These are phyloP conservation scores for Seira sanloemensis DNA, from an alignment of 2,888 invertebrate genomes.

Conservation along the genomic window DNA sequence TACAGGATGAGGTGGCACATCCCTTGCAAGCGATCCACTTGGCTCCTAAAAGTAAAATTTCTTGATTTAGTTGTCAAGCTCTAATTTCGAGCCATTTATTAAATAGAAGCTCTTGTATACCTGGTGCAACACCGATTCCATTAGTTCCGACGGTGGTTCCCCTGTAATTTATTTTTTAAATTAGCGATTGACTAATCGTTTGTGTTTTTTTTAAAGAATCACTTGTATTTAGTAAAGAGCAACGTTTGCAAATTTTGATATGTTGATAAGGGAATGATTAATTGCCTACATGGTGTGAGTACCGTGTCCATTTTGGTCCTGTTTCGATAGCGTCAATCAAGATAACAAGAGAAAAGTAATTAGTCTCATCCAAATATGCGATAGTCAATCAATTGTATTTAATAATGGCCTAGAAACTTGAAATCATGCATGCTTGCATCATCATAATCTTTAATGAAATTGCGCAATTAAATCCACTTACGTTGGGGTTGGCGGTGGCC, in stretches of 20 bases:
- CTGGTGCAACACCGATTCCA: background rate
- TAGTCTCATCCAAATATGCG: too few relatives aligned
- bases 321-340: too few relatives aligned
- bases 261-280: background rate
- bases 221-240: background rate
- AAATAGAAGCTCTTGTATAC: background rate
- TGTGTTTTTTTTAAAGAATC: background rate
- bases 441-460: too few relatives aligned
- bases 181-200: background rate
- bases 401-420: too few relatives aligned
- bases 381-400: too few relatives aligned
- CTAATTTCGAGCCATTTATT: background rate
- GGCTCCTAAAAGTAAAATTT: background rate
- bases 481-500: background rate
- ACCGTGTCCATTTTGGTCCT: slow-evolving; percentile 17
- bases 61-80: background rate
- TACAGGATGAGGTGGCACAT: slow-evolving; percentile 39
- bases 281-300: slow-evolving; percentile 26
- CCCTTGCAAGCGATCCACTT: slow-evolving; percentile 55
- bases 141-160: background rate
- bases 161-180: too few relatives aligned
- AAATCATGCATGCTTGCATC: too few relatives aligned
- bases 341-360: background rate
- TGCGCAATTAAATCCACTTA: too few relatives aligned
- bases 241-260: background rate